Evolutionary conservation across 2,797 vertebrate genomes (phyloP).

Genomic region (Gymnocypris eckloni): DNA sequence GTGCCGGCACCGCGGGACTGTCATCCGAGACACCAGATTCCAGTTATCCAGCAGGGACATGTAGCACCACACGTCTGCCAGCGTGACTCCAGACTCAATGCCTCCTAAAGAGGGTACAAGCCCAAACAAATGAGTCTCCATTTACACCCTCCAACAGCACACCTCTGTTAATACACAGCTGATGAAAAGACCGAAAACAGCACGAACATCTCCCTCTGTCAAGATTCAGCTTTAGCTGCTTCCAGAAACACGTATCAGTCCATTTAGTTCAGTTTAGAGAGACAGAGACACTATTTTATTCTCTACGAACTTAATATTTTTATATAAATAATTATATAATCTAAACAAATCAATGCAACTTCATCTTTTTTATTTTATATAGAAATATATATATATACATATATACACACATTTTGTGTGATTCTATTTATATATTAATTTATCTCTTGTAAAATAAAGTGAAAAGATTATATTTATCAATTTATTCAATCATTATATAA

Average conservation of each 20-base stretch:
- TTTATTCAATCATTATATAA: too few relatives aligned
- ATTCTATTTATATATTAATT: too few relatives aligned
- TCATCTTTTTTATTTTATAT: neutral
- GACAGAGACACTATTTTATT: neutral
- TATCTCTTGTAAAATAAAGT: too few relatives aligned
- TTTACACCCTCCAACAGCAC: constrained; percentile 48
- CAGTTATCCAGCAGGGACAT: constrained; percentile 99
- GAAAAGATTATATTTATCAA: too few relatives aligned
- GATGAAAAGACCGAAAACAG: constrained; percentile 8
- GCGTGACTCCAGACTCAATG: constrained; percentile 90
- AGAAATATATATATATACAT: neutral
- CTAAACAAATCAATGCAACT: neutral
- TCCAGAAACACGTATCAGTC: neutral
- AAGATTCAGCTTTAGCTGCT: neutral
- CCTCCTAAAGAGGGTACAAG: constrained; percentile 81
- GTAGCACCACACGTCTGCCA: constrained; percentile 98
- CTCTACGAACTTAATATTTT: neutral
- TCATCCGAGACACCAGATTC: constrained; percentile 99
- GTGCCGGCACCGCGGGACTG: constrained; percentile 91
- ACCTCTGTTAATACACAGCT: constrained; percentile 38
- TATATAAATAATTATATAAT: neutral
- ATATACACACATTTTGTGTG: neutral
- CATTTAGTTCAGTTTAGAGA: neutral
- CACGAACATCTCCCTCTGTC: neutral
- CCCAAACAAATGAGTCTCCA: constrained; percentile 46